A percentile compares a stretch with the other conserved stretches of the same genome.
Evolutionary conservation across 2,888 invertebrate species (phyloP).

Genomic region (Limnephilus auricula): DNA sequence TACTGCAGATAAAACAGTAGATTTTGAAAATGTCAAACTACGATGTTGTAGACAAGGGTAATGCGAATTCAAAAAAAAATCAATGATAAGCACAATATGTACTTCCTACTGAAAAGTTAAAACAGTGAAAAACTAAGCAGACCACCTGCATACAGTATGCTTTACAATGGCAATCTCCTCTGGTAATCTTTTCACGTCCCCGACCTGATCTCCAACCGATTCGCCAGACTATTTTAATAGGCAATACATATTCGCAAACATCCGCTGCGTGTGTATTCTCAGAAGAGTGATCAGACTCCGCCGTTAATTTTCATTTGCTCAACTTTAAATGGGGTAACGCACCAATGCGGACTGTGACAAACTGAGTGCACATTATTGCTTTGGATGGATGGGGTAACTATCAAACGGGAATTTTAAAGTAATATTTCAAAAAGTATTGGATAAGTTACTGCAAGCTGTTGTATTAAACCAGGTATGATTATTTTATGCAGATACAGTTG

Average conservation of each 20-base stretch:
- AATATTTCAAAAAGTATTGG: not conserved
- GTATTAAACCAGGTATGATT: not conserved
- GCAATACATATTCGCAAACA: not conserved
- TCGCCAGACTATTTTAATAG: slow-evolving; percentile 11
- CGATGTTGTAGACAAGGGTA: too few relatives aligned
- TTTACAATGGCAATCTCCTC: not conserved
- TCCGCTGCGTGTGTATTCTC: not conserved
- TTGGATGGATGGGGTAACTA: not conserved
- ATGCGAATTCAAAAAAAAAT: not conserved
- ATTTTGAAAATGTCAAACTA: too few relatives aligned
- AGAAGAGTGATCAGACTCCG: not conserved
- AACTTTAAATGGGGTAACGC: slow-evolving; percentile 7
- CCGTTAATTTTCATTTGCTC: slow-evolving; percentile 50
- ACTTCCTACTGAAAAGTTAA: not conserved
- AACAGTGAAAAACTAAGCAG: not conserved
- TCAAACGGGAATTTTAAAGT: not conserved
- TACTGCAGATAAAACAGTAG: too few relatives aligned
- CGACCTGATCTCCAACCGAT: not conserved
- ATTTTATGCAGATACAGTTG: not conserved
- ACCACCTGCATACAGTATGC: not conserved
- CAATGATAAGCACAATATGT: not conserved
- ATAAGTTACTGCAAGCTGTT: not conserved
- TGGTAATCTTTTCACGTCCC: not conserved
- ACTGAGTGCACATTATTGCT: slow-evolving; percentile 32
- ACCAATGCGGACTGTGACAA: slow-evolving; percentile 37